phyloP scores from a whole-genome alignment of 2,797 vertebrate species.

The Cyprinodon diabolis region DNA sequence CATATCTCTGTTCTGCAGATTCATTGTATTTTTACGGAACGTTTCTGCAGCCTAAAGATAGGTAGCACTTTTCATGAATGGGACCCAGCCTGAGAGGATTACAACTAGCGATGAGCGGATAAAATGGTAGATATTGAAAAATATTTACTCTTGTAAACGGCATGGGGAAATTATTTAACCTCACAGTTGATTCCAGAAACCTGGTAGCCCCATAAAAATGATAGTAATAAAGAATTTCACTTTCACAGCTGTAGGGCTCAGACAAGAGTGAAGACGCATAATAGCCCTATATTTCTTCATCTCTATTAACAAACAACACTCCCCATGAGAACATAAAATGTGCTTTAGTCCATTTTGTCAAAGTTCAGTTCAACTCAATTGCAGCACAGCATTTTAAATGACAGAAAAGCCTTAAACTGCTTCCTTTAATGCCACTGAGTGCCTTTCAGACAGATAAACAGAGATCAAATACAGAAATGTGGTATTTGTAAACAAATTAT shows the following conservation, averaged over 20 bases:
- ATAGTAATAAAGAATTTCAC: background rate
- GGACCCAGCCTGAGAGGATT: conserved; percentile 27
- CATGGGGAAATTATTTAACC: conserved; percentile 19
- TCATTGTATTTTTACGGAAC: conserved; percentile 27
- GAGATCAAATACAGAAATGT: background rate
- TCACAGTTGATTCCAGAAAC: conserved; percentile 14
- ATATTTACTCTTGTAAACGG: conserved; percentile 12
- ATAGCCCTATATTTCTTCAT: background rate
- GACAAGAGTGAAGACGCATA: background rate
- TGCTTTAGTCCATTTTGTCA: background rate
- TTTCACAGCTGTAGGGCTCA: background rate
- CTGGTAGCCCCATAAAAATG: background rate
- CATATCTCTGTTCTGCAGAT: conserved; percentile 49
- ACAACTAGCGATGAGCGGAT: conserved; percentile 34
- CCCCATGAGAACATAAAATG: background rate
- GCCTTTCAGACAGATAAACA: conserved; percentile 11
- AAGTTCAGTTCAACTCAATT: conserved; percentile 18
- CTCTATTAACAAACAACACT: background rate
- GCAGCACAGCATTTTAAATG: conserved; percentile 13
- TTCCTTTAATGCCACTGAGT: conserved; percentile 11
- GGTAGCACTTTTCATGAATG: conserved; percentile 27
- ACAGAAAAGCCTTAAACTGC: conserved; percentile 11
- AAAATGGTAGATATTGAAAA: conserved; percentile 10
- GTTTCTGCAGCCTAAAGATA: conserved; percentile 51
- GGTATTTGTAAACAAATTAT: background rate